These are phyloP conservation scores for Acestrorhynchus altus DNA, from an alignment of 2,797 vertebrate genomes.

Conservation along the genomic window DNA sequence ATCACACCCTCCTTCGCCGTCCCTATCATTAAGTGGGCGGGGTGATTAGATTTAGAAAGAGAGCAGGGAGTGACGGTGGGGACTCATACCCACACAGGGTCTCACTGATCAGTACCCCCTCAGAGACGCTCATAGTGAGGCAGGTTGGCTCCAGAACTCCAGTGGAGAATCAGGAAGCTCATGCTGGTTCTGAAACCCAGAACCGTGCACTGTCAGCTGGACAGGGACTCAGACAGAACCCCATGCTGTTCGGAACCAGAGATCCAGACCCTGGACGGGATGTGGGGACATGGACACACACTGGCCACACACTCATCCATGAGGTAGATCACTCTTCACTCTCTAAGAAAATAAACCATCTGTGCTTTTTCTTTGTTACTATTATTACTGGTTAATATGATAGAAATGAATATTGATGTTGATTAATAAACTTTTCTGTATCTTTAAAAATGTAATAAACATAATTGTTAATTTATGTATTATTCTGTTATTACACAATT, in stretches of 20 bases:
- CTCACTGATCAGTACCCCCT: background rate
- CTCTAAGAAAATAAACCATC: no score
- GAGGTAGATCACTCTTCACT: conserved; percentile 2
- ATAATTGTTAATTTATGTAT: no score
- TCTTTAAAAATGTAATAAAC: no score
- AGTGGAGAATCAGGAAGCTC: background rate
- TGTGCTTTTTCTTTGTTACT: no score
- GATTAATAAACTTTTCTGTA: no score
- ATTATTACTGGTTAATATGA: no score
- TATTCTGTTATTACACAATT: no score
- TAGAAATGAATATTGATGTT: no score
- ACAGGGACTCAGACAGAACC: background rate
- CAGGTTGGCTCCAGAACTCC: background rate
- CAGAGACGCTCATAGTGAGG: background rate
- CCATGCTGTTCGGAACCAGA: conserved; percentile 36
- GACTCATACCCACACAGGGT: background rate
- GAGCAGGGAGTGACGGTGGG: conserved; percentile 2
- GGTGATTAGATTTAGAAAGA: conserved; percentile 23
- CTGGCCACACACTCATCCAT: conserved; percentile 28
- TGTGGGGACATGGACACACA: conserved; percentile 41
- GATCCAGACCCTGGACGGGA: background rate
- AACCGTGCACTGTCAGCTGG: background rate
- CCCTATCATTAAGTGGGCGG: conserved; percentile 14
- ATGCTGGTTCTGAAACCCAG: background rate
- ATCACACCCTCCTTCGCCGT: conserved; percentile 2